A percentile compares a stretch with the other conserved stretches of the same genome.
These are phyloP conservation scores for Sciaenops ocellatus DNA, from an alignment of 2,797 vertebrate species.

Conservation along the genomic window DNA sequence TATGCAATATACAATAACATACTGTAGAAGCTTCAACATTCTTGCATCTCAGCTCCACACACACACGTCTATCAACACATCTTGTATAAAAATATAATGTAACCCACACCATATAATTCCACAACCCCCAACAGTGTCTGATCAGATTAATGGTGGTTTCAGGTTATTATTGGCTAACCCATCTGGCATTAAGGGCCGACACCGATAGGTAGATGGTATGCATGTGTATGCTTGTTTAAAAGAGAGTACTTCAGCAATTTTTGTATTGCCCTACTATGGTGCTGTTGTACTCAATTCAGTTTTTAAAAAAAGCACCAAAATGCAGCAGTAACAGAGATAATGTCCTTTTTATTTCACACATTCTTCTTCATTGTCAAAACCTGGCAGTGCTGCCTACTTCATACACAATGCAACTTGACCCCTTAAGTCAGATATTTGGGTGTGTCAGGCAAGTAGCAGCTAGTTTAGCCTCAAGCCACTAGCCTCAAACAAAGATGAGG, in stretches of 20 bases:
- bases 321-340: background rate
- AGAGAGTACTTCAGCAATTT: background rate
- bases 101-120: background rate
- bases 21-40: background rate
- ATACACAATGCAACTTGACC: background rate
- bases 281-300: background rate
- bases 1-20: background rate
- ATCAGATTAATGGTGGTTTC: background rate
- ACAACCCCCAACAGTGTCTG: no score
- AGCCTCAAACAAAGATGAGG: background rate
- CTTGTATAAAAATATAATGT: background rate
- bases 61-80: background rate
- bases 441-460: background rate
- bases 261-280: background rate
- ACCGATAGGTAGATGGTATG: background rate
- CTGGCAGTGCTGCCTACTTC: background rate
- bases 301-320: background rate
- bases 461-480: background rate
- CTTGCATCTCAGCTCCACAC: background rate
- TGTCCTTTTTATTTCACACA: background rate
- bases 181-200: background rate
- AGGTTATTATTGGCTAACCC: background rate
- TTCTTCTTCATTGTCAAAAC: background rate
- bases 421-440: background rate
- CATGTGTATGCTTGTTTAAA: background rate